A percentile compares a stretch with the other conserved stretches of the same genome.
phyloP scores from a whole-genome alignment of 1,140 invertebrate genomes.

The Zaprionus gabonicus region DNA sequence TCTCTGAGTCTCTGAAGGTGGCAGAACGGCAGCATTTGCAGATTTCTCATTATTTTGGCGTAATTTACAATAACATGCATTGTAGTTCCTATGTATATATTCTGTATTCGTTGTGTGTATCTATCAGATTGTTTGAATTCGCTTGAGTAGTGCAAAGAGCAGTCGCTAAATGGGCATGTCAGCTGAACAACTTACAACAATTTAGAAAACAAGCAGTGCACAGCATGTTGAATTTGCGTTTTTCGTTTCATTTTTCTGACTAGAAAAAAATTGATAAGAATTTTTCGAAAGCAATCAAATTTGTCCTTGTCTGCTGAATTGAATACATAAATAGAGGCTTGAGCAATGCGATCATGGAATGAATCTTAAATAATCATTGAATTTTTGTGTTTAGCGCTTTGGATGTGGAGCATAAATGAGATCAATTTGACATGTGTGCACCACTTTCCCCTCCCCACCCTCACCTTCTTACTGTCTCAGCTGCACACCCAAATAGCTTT shows the following conservation, averaged over 20 bases:
- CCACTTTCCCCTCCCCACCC: background rate
- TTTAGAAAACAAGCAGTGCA: constrained; percentile 24
- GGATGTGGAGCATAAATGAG: constrained; percentile 52
- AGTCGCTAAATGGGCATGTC: constrained; percentile 39
- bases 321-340: constrained; percentile 20
- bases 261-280: constrained; percentile 66
- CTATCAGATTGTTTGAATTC: constrained; percentile 66
- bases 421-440: constrained; percentile 49
- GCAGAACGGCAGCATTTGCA: constrained; percentile 18
- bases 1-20: constrained; percentile 15
- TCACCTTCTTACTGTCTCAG: background rate
- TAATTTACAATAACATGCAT: constrained; percentile 38
- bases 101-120: constrained; percentile 60
- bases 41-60: constrained; percentile 31
- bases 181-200: constrained; percentile 9
- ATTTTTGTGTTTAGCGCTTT: constrained; percentile 35
- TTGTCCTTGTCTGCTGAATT: constrained; percentile 11
- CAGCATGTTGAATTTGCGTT: constrained; percentile 54
- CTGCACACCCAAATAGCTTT: constrained; percentile 44
- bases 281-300: constrained; percentile 43
- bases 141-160: constrained; percentile 71
- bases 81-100: constrained; percentile 31
- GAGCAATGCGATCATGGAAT: constrained; percentile 48
- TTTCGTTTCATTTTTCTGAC: constrained; percentile 36
- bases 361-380: constrained; percentile 47